Evolutionary conservation across 2,888 invertebrate species (phyloP), one percentile per base, ranked within the genome.

Genomic region (Cactoblastis cactorum): DNA sequence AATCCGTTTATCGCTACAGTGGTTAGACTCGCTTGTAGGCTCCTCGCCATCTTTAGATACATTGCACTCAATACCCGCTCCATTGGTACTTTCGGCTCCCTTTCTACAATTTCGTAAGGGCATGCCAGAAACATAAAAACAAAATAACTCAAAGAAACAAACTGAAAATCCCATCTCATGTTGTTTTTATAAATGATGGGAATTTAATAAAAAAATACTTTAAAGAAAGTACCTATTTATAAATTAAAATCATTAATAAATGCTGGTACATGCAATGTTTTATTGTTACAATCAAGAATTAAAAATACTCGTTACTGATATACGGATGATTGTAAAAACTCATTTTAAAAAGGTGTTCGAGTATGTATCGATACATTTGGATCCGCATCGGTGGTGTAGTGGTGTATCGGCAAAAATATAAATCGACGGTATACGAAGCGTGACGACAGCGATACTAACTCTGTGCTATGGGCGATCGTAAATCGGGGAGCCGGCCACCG

Each of bases 381-480:
- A 67, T 63, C 64, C 51, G 62, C 65, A 64, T 63, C 61, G 62
- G 67, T 67, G 62, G 65, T 63, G 62, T 63, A 61, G 62, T 57
- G 67, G 67, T 67, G 63, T 73, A 75, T 72, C 65, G 69, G 71
- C 69, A 63, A 66, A 73, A 74, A 75, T 78, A 81, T 82, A 83
- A 84, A 83, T 82, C 75, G 70, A 71, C 66, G 67, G 68, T 78
- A 80, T 76, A 83, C 82, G 83, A 82, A 74, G 71, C 83, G 77
- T 81, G 81, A 80, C 83, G 79, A 82, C 80, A 77, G 75, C 77
- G 72, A 74, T 77, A 80, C 83, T 82, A 82, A 81, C 80, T 82
- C 77, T 71, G 69, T 68, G 65, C 73, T 73, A 73, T 71, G 73
- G 75, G 54, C 70, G 74, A 61, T 74, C 77, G 78, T 85, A 84